Percentiles rank a stretch among this genome's conserved stretches.
Conservation (phyloP, 2,797 vertebrate species). For the Streptopelia turtur region DNA sequence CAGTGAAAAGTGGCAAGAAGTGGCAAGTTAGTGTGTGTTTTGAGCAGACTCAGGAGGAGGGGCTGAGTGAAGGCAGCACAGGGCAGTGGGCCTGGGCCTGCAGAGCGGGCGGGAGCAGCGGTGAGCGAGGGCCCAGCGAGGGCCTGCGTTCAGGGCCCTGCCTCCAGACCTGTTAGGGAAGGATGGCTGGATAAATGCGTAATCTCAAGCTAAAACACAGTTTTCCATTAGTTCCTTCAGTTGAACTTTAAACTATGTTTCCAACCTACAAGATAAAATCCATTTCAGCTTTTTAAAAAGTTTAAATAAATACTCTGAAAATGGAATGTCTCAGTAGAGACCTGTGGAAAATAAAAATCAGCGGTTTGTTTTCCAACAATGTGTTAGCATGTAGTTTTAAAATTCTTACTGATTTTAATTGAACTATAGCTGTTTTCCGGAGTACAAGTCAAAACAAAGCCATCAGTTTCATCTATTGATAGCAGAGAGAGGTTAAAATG, state of each 20-base stretch:
- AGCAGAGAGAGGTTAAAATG: background rate
- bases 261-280: background rate
- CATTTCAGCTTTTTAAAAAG: background rate
- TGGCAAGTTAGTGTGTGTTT: background rate
- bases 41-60: background rate
- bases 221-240: background rate
- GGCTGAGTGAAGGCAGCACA: background rate
- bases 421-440: background rate
- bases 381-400: background rate
- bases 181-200: background rate
- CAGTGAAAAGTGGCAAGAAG: background rate
- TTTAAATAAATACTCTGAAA: background rate
- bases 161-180: background rate
- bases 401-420: background rate
- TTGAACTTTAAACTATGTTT: background rate
- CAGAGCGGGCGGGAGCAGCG: background rate
- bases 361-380: background rate
- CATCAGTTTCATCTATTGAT: accelerated
- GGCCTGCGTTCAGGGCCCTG: background rate
- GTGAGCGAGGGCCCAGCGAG: background rate
- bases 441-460: background rate
- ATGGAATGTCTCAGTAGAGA: background rate
- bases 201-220: background rate
- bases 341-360: background rate
- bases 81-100: background rate